phyloP scores from a whole-genome alignment of 2,888 invertebrate genomes.

The Muscina levida region DNA sequence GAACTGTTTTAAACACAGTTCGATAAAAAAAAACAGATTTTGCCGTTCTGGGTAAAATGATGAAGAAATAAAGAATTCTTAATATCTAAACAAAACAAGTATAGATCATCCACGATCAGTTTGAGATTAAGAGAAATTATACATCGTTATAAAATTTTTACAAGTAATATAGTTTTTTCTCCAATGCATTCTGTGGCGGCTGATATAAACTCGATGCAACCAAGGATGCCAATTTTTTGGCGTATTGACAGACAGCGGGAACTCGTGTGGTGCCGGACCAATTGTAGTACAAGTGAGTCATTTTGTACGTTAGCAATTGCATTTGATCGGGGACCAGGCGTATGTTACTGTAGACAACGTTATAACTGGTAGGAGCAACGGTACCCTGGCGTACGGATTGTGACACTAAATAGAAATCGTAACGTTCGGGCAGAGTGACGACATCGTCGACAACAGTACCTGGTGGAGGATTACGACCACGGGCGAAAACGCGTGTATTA shows the following conservation, averaged over 20 bases:
- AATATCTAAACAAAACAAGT: constrained; percentile 33
- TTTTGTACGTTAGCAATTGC: constrained; percentile 92
- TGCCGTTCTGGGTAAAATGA: constrained; percentile 19
- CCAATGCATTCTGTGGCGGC: constrained; percentile 85
- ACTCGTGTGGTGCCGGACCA: constrained; percentile 93
- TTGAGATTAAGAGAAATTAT: constrained; percentile 23
- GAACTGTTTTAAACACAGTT: constrained; percentile 27
- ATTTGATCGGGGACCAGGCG: constrained; percentile 87
- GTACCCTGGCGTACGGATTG: constrained; percentile 94
- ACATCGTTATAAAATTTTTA: constrained; percentile 79
- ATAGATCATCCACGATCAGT: not conserved
- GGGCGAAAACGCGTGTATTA: constrained; percentile 86
- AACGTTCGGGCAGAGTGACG: constrained; percentile 89
- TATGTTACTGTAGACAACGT: constrained; percentile 88
- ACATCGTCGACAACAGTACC: constrained; percentile 94
- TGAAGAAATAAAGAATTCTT: constrained; percentile 4
- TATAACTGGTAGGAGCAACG: constrained; percentile 94
- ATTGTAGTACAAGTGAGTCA: constrained; percentile 95
- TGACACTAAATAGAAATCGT: constrained; percentile 94
- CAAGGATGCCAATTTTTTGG: constrained; percentile 94
- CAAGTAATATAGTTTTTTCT: constrained; percentile 86
- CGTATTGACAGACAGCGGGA: constrained; percentile 96
- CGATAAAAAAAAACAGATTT: not conserved
- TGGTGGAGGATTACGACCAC: constrained; percentile 86
- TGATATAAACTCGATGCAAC: constrained; percentile 90